Conservation (phyloP, 92 coral and sea anemone species). For the Siderastrea siderea region DNA sequence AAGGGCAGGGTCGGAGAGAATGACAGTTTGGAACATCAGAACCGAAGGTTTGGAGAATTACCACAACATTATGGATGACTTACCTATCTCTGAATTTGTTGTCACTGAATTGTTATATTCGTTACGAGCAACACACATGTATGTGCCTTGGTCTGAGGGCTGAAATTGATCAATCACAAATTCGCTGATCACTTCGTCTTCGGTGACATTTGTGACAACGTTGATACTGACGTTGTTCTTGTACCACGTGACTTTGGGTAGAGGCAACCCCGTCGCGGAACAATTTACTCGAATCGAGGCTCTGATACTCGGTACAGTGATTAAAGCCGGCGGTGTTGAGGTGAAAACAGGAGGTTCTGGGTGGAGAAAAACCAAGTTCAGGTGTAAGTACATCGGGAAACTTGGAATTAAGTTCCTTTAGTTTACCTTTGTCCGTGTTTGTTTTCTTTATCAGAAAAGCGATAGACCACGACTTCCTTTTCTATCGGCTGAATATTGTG, state of each 20-base stretch:
- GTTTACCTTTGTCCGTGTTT: too few species aligned
- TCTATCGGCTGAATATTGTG: too few species aligned
- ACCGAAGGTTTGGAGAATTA: too few species aligned
- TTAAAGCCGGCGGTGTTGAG: background rate
- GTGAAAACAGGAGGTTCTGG: slow-evolving; percentile 18
- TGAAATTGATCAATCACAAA: slow-evolving; percentile 55
- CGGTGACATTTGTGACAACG: background rate
- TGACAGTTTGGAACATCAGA: too few species aligned
- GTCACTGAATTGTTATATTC: slow-evolving; percentile 33
- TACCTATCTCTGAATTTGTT: slow-evolving; percentile 37
- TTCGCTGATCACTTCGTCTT: slow-evolving; percentile 35
- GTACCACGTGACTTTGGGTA: slow-evolving; percentile 62
- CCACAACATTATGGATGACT: background rate
- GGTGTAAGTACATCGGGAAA: too few species aligned
- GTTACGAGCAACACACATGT: slow-evolving; percentile 74
- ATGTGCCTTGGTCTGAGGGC: slow-evolving; percentile 63
- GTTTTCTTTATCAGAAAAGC: too few species aligned
- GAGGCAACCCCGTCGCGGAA: slow-evolving; percentile 56
- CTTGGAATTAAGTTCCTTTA: too few species aligned
- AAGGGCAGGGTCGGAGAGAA: too few species aligned
- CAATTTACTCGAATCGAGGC: slow-evolving; percentile 35
- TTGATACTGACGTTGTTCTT: slow-evolving; percentile 19
- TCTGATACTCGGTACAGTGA: slow-evolving; percentile 11
- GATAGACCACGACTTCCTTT: too few species aligned
- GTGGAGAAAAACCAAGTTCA: background rate